Conservation (phyloP, 2,888 invertebrate genomes). For the Chrysotoxum bicinctum region DNA sequence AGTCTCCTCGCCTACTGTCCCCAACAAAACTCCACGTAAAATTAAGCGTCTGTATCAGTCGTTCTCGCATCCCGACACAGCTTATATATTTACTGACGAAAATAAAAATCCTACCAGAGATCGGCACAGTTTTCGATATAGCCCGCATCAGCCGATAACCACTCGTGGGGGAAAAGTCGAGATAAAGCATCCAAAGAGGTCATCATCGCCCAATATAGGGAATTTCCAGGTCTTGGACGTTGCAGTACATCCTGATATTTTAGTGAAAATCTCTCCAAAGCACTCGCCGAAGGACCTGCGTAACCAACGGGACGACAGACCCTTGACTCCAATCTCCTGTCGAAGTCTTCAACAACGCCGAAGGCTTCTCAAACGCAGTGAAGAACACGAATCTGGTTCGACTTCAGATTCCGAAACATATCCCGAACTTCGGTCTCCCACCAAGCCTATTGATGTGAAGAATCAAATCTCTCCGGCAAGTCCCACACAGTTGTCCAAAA, state of each 20-base stretch:
- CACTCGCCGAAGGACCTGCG: conserved; percentile 73
- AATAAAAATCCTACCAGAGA: conserved; percentile 76
- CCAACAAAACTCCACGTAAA: conserved; percentile 67
- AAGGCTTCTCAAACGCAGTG: conserved; percentile 75
- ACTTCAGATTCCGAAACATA: conserved; percentile 75
- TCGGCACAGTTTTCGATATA: conserved; percentile 32
- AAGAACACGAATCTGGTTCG: conserved; percentile 75
- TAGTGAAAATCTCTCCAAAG: conserved; percentile 76
- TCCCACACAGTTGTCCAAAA: conserved; percentile 31
- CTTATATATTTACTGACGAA: conserved; percentile 78
- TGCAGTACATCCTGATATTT: conserved; percentile 78
- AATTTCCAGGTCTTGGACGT: conserved; percentile 76
- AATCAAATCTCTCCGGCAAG: conserved; percentile 35
- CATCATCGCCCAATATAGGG: conserved; percentile 77
- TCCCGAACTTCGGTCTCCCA: conserved; percentile 28
- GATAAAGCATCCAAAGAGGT: conserved; percentile 76
- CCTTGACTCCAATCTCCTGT: conserved; percentile 29
- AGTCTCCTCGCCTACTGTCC: conserved; percentile 49
- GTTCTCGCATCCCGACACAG: conserved; percentile 78
- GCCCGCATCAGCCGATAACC: conserved; percentile 73
- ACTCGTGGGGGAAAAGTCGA: conserved; percentile 76
- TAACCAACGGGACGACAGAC: conserved; percentile 31
- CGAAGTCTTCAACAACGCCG: conserved; percentile 74
- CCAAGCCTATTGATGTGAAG: conserved; percentile 18
- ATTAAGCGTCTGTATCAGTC: conserved; percentile 76